Conservation (phyloP, 2,113 vertebrate species). For the Mobula birostris region DNA sequence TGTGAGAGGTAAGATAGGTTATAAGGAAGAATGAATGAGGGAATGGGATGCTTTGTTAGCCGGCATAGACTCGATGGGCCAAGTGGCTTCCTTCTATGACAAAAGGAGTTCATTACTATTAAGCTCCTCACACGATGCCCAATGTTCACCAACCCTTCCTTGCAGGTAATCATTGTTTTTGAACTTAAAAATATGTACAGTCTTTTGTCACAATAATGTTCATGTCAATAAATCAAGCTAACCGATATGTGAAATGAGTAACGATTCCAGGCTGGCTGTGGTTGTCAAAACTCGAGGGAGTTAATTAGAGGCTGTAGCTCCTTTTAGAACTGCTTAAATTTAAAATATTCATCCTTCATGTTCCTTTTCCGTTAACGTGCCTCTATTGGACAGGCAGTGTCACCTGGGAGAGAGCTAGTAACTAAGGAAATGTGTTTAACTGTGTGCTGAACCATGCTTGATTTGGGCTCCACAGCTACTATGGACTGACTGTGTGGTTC, state of each 20-base stretch:
- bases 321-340: not conserved
- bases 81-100: too few relatives aligned
- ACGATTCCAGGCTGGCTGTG: not conserved
- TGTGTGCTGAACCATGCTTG: not conserved
- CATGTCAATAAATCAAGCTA: not conserved
- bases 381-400: not conserved
- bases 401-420: not conserved
- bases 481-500: slow-evolving; percentile 92
- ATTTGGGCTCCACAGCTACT: slow-evolving; percentile 65
- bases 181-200: not conserved
- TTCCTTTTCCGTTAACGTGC: not conserved
- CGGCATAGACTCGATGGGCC: too few relatives aligned
- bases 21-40: too few relatives aligned
- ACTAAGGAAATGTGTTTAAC: not conserved
- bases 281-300: not conserved
- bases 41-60: too few relatives aligned
- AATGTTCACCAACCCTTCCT: not conserved
- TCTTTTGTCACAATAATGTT: not conserved
- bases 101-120: not conserved
- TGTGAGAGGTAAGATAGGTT: too few relatives aligned
- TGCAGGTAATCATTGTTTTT: not conserved
- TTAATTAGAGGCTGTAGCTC: not conserved
- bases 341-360: not conserved
- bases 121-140: not conserved
- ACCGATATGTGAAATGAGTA: not conserved